These are phyloP conservation scores for Malurus elegans DNA, from an alignment of 2,113 vertebrate species.

Conservation along the genomic window DNA sequence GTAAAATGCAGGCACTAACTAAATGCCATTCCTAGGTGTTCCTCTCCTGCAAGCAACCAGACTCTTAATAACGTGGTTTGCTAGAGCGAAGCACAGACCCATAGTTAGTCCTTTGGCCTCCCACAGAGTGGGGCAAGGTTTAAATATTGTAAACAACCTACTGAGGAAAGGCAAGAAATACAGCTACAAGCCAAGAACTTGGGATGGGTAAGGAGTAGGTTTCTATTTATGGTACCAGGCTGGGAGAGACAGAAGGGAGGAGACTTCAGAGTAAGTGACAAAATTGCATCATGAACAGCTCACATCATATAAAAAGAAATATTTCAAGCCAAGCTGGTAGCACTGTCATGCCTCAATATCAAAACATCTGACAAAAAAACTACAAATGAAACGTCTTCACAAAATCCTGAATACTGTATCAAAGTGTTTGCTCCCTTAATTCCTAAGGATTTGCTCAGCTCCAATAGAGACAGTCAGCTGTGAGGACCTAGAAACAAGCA, in stretches of 20 bases:
- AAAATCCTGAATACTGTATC: background rate
- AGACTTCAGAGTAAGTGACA: background rate
- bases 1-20: background rate
- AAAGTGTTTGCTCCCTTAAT: background rate
- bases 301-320: background rate
- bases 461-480: background rate
- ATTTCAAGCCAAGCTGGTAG: background rate
- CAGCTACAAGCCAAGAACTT: background rate
- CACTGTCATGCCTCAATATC: background rate
- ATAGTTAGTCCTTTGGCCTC: conserved; percentile 39
- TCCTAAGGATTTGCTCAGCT: background rate
- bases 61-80: conserved; percentile 30
- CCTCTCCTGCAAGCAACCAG: conserved; percentile 11
- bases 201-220: conserved; percentile 10
- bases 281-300: background rate
- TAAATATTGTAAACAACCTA: conserved; percentile 34
- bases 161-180: conserved; percentile 31
- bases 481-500: background rate
- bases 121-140: conserved; percentile 16
- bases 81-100: background rate
- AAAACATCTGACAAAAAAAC: background rate
- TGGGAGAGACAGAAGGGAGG: conserved; percentile 26
- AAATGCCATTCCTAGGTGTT: conserved; percentile 45
- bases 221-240: conserved; percentile 39
- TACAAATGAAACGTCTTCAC: background rate